phyloP scores from a whole-genome alignment of 2,888 invertebrate species.

The Mamestra brassicae region DNA sequence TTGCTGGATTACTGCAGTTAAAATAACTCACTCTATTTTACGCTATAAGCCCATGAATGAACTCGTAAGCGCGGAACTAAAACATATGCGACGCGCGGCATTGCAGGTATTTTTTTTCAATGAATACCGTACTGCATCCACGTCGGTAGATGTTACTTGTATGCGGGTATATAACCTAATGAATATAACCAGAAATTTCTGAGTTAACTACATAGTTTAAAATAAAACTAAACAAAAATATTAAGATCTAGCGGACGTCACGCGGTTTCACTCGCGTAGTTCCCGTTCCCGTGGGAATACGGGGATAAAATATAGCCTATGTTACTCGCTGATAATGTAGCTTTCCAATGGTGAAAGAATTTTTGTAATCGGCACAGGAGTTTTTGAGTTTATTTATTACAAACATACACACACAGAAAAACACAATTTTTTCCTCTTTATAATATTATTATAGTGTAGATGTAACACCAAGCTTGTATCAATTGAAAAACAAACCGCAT shows the following conservation, averaged over 20 bases:
- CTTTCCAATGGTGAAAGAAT: no score
- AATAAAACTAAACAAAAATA: neutral
- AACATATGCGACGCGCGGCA: slow-evolving; percentile 9
- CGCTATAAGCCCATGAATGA: slow-evolving; percentile 1
- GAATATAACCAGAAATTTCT: neutral
- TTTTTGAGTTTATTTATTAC: no score
- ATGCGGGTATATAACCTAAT: slow-evolving; percentile 15
- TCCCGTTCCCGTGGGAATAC: no score
- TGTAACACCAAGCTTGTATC: no score
- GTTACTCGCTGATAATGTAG: no score
- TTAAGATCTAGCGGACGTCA: neutral
- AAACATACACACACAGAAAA: no score
- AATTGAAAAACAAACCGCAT: neutral
- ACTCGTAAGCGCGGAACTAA: neutral
- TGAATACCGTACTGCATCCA: neutral
- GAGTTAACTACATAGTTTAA: neutral
- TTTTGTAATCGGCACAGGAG: no score
- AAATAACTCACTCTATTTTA: neutral
- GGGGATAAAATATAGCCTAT: no score
- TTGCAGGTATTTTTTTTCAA: slow-evolving; percentile 30
- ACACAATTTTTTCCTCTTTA: no score
- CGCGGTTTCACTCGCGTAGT: neutral
- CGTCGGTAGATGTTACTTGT: slow-evolving; percentile 23
- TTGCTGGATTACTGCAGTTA: neutral
- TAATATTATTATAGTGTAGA: no score